These are phyloP conservation scores for Istiophorus platypterus DNA, from an alignment of 2,113 vertebrate species.

Conservation along the genomic window DNA sequence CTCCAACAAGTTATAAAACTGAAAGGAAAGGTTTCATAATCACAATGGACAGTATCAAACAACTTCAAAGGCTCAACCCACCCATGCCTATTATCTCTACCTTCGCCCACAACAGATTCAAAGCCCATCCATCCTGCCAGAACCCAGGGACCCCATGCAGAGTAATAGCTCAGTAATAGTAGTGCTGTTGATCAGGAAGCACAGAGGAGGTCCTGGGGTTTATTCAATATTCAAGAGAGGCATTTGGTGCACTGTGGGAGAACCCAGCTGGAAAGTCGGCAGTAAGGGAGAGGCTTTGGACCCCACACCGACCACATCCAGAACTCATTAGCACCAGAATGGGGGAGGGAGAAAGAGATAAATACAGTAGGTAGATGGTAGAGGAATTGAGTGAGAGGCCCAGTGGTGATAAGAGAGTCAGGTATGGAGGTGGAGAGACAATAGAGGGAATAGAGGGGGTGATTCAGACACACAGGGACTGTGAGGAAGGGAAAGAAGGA, in stretches of 20 bases:
- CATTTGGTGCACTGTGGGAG: constrained; percentile 79
- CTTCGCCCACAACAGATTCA: constrained; percentile 51
- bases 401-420: constrained; percentile 5
- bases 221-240: constrained; percentile 82
- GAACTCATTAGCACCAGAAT: constrained; percentile 64
- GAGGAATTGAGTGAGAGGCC: constrained; percentile 4
- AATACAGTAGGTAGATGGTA: constrained; percentile 8
- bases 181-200: constrained; percentile 76
- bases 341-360: constrained; percentile 12
- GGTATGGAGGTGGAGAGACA: constrained; percentile 6
- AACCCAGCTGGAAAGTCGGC: constrained; percentile 63
- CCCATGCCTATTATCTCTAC: constrained; percentile 46
- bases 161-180: constrained; percentile 66
- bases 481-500: neutral
- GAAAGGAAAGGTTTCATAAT: constrained; percentile 40
- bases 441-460: neutral
- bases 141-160: constrained; percentile 41
- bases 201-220: constrained; percentile 66
- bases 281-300: constrained; percentile 63
- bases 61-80: constrained; percentile 54
- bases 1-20: constrained; percentile 30
- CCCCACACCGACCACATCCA: constrained; percentile 66
- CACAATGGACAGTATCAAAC: constrained; percentile 42
- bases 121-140: constrained; percentile 56
- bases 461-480: neutral